phyloP scores from a whole-genome alignment of 2,113 vertebrate species.

The Rhinoptilus africanus region DNA sequence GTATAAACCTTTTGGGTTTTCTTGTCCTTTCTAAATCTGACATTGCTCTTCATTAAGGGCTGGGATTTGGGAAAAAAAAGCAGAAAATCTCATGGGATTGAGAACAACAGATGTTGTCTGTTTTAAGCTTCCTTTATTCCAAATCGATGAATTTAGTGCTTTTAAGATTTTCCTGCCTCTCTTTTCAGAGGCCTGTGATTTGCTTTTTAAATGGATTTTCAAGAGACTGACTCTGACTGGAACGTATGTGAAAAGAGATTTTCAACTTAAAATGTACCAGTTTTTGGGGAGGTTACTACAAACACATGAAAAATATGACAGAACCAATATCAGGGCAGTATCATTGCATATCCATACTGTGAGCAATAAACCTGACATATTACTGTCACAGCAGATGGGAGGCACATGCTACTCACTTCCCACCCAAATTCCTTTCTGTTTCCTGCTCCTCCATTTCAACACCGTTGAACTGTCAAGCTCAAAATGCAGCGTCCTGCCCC shows the following conservation, averaged over 20 bases:
- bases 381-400: background rate
- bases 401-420: background rate
- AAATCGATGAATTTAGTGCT: slow-evolving; percentile 30
- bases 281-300: background rate
- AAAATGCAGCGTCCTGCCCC: background rate
- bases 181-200: background rate
- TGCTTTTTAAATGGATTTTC: slow-evolving; percentile 24
- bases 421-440: background rate
- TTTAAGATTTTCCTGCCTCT: slow-evolving; percentile 37
- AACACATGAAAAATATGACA: background rate
- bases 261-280: background rate
- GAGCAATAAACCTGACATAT: background rate
- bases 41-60: slow-evolving; percentile 14
- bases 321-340: background rate
- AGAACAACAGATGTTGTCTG: slow-evolving; percentile 65
- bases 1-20: background rate
- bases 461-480: background rate
- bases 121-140: slow-evolving; percentile 61
- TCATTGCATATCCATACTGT: background rate
- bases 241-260: background rate
- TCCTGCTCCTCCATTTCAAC: background rate
- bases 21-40: slow-evolving; percentile 24
- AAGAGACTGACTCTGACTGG: background rate
- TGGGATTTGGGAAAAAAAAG: background rate
- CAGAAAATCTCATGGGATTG: slow-evolving; percentile 57